Evolutionary conservation across 2,797 vertebrate genomes (phyloP), one percentile per base, ranked within the genome.

Genomic region (Sus cebifrons): DNA sequence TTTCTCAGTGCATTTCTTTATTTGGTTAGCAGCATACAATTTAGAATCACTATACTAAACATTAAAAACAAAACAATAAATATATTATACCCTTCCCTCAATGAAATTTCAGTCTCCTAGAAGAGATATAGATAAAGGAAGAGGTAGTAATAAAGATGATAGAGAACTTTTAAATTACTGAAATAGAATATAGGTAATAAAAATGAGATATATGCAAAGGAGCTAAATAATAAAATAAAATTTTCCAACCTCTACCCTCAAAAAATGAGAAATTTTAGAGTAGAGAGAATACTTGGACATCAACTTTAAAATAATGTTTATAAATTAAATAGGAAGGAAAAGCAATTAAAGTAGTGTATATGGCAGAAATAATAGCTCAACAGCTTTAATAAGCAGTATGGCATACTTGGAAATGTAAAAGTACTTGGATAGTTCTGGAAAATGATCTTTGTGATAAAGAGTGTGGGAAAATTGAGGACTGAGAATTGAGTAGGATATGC

Each of bases 11-110:
- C 4, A 29, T 91, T 87, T 17, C 32, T 81, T 67, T 21, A 62
- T 85, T 79, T 94, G 56, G 29, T 67, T n/a, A 70, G 83, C 58
- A 95, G 32, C 27, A 91, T 64, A 84, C 4, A 77, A 71, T 78
- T 86, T 86, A n/a, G 1, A 56, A 6, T 92, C 16, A 88, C 3
- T 58, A 1, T 81, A 20, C 14, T 56, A 65, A 75, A 77, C 23
- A 2, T 58, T 79, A 40, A 17, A 13, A 64, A 27, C 71, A 58
- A 67, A 44, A 86, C 68, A 49, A 6, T 32, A 74, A 56, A 68
- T 52, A 40, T 82, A 77, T 58, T 23, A 83, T 52, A 60, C 1
- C 6, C 12, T 85, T 86, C 10, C 10, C 2, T 82, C 1, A 83
- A 56, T 14, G 21, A 96, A 79, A 86, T 23, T 81, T 58, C 60